A percentile compares a stretch with the other conserved stretches of the same genome.
These are phyloP conservation scores for Sinelater perroti DNA, from an alignment of 2,888 invertebrate genomes.

Conservation along the genomic window DNA sequence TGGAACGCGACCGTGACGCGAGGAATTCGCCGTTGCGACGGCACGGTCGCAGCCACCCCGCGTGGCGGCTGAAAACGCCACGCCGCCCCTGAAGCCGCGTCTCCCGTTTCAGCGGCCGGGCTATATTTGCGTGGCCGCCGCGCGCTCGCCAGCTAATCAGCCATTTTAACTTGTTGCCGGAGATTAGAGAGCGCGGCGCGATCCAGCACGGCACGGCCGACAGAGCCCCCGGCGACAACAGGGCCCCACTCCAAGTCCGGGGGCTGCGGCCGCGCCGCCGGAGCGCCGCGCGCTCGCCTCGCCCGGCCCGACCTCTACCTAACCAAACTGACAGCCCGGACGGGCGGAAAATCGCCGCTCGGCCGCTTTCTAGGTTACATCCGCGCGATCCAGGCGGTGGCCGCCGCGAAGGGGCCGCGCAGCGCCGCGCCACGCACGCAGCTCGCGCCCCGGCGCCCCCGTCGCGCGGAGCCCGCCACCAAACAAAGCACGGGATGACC, in stretches of 20 bases:
- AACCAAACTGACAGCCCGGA: conserved; percentile 46
- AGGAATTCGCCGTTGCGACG: no score
- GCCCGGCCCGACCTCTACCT: conserved; percentile 41
- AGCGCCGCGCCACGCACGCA: conserved; percentile 13
- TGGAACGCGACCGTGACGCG: no score
- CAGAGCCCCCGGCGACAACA: conserved; percentile 54
- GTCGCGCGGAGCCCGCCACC: no score
- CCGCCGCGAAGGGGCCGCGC: conserved; percentile 6
- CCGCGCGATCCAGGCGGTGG: conserved; percentile 7
- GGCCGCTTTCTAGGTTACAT: conserved; percentile 40
- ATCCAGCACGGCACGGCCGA: conserved; percentile 52
- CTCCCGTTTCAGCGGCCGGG: background rate
- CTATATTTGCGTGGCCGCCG: background rate
- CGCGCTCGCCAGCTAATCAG: no score
- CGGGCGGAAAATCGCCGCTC: conserved; percentile 34
- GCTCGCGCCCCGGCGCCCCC: no score
- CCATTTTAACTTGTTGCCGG: conserved; percentile 32
- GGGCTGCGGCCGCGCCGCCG: conserved; percentile 53
- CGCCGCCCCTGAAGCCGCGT: no score
- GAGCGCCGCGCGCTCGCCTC: conserved; percentile 43
- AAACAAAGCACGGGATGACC: conserved; percentile 63
- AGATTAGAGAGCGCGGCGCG: conserved; percentile 16
- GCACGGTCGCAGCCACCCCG: no score
- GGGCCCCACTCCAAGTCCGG: conserved; percentile 57
- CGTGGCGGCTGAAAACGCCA: no score